Percentiles rank a stretch among this genome's conserved stretches.
Conservation (phyloP, 1,140 invertebrate species). For the Drosophila virilis region DNA sequence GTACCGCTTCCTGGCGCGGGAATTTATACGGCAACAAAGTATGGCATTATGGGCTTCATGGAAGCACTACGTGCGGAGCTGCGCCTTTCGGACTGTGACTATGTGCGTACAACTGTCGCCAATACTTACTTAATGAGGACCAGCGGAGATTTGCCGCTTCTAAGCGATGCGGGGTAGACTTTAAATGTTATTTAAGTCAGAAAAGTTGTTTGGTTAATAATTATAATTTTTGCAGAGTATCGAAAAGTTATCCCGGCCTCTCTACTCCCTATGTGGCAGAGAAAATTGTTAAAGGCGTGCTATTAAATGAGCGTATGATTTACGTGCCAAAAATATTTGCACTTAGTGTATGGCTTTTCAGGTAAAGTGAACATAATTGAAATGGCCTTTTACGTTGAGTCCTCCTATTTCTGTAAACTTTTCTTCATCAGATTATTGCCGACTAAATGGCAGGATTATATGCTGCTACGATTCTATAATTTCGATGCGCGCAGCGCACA, state of each 20-base stretch:
- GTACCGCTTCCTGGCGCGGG: constrained; percentile 75
- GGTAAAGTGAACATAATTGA: constrained; percentile 36
- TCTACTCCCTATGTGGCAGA: constrained; percentile 76
- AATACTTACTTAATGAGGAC: constrained; percentile 80
- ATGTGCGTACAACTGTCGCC: constrained; percentile 76
- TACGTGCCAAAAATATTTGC: constrained; percentile 83
- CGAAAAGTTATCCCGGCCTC: constrained; percentile 75
- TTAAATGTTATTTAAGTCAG: neutral
- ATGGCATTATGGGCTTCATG: constrained; percentile 82
- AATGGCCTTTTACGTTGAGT: too few relatives aligned
- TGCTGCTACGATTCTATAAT: constrained; percentile 74
- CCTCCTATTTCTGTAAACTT: neutral
- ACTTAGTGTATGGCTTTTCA: constrained; percentile 77
- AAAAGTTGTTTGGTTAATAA: neutral
- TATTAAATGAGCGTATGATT: constrained; percentile 76
- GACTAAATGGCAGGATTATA: constrained; percentile 82
- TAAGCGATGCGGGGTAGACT: constrained; percentile 76
- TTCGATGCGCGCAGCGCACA: constrained; percentile 77
- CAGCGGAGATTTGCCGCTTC: constrained; percentile 75
- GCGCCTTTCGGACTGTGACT: constrained; percentile 75
- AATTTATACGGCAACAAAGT: constrained; percentile 81
- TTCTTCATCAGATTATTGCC: constrained; percentile 62
- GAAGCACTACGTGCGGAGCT: constrained; percentile 71
- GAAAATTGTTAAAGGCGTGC: constrained; percentile 76
- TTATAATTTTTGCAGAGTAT: constrained; percentile 53